Evolutionary conservation across 2,888 invertebrate genomes (phyloP).

Genomic region (Lepeophtheirus nordmannii): DNA sequence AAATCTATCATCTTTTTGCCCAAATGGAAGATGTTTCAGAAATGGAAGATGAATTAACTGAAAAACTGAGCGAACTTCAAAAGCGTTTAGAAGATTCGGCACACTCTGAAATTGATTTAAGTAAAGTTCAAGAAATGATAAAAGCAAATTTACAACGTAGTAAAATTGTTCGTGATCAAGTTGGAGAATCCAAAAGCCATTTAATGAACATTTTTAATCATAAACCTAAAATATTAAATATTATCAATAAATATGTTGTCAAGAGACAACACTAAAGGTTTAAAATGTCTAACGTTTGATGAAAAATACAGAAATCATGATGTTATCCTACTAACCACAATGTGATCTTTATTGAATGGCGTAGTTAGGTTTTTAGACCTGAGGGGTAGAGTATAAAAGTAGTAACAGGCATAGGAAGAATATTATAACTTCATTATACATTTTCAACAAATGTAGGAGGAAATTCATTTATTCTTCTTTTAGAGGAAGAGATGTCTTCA

Average conservation of each 20-base stretch:
- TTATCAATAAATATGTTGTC: slow-evolving; percentile 11
- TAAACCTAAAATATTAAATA: not conserved
- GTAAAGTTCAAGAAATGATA: slow-evolving; percentile 13
- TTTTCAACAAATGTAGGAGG: no score
- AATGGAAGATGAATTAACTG: slow-evolving; percentile 13
- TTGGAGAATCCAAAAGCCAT: slow-evolving; percentile 6
- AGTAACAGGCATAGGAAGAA: no score
- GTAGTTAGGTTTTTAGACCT: no score
- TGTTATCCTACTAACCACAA: no score
- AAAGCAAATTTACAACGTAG: slow-evolving; percentile 18
- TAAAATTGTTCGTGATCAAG: slow-evolving; percentile 11
- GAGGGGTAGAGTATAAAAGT: no score
- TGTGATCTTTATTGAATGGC: no score
- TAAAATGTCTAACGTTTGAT: not conserved
- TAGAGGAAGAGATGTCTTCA: no score
- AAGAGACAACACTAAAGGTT: slow-evolving; percentile 7
- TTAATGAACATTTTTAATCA: slow-evolving; percentile 7
- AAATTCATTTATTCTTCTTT: no score
- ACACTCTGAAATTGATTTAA: slow-evolving; percentile 5
- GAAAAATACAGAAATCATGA: no score
- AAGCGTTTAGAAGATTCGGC: slow-evolving; percentile 4
- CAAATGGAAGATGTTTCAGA: slow-evolving; percentile 21
- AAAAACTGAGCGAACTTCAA: not conserved
- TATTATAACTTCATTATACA: no score
- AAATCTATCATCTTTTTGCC: slow-evolving; percentile 10